phyloP scores from a whole-genome alignment of 2,888 invertebrate species.

The Drosophila fulvimacula region DNA sequence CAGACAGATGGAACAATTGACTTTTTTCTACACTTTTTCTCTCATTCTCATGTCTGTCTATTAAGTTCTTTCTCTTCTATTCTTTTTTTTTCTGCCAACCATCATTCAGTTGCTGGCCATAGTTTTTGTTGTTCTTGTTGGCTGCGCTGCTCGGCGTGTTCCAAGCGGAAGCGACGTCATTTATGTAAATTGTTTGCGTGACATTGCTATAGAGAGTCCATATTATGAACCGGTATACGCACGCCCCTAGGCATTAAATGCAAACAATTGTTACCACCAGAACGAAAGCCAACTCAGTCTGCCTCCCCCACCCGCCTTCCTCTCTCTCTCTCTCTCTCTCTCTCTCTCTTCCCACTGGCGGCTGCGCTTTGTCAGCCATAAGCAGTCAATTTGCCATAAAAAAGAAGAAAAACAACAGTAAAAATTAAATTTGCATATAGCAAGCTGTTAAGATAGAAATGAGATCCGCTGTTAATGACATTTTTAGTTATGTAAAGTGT shows the following conservation, averaged over 20 bases:
- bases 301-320: not conserved
- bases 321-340: not conserved
- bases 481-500: not conserved
- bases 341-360: slow-evolving; percentile 20
- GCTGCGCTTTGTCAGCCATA: slow-evolving; percentile 57
- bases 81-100: slow-evolving; percentile 24
- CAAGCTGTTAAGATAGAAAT: not conserved
- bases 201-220: slow-evolving; percentile 67
- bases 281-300: slow-evolving; percentile 1
- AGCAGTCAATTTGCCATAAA: slow-evolving; percentile 35
- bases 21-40: slow-evolving; percentile 60
- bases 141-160: too few species aligned
- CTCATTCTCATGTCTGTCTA: slow-evolving; percentile 39
- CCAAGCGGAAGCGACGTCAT: slow-evolving; percentile 74
- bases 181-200: slow-evolving; percentile 82
- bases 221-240: slow-evolving; percentile 64
- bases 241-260: slow-evolving; percentile 52
- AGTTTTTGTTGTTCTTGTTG: slow-evolving; percentile 60
- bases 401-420: slow-evolving; percentile 14
- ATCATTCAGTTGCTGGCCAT: slow-evolving; percentile 23
- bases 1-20: slow-evolving; percentile 49
- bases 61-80: slow-evolving; percentile 13
- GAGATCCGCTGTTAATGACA: not conserved
- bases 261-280: slow-evolving; percentile 40
- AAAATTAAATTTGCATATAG: slow-evolving; percentile 33